Base-by-base conservation (phyloP, 1,140 invertebrate species). In the Agrilus planipennis region DNA sequence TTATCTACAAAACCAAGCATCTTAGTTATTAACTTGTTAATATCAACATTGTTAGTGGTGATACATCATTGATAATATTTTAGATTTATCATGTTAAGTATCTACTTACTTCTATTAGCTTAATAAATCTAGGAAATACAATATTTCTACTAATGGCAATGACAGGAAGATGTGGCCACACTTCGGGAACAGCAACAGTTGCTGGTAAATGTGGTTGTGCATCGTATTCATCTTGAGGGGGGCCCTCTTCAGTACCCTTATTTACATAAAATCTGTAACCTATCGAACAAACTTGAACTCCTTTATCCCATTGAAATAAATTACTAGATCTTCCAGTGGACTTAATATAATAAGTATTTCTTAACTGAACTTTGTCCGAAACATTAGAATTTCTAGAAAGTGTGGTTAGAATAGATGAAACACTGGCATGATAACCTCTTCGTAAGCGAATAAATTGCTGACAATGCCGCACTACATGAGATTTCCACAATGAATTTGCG, bases 101-200 rank as follows among this genome's bases (percentile, higher is more conserved):
- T 17, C 22, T 42, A 11, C 9, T 57, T 61, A 90, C 85, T 69
- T 98, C 94, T 46, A 99, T 81, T 45, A 98, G 78, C 70, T 99
- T 99, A 44, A 97, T 92, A 68, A 99, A 99, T 53, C 89, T 77
- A 27, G 95, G 96, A 71, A 99, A 99, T 1, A 99, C 84, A 22
- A 94, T 94, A 71, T 94, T 92, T 51, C 90, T 75, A 53, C 73
- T 84, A 40, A 98, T 84, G 2, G 93, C 89, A 53, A 99, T 86
- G 10, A 99, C 77, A 28, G 95, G 95, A 6, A 99, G 77, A 62
- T 89, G 79, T 5, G 95, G 94, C 81, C 90, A 98, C 18, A 88
- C 77, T 66, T 98, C 94, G 6, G 95, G 95, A n/a, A 99, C 87
- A 11, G 84, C 85, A 35, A 94, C 81, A 3, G 91, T 84, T 1